phyloP scores from a whole-genome alignment of 2,888 invertebrate species.

The Agriopis leucophaearia region DNA sequence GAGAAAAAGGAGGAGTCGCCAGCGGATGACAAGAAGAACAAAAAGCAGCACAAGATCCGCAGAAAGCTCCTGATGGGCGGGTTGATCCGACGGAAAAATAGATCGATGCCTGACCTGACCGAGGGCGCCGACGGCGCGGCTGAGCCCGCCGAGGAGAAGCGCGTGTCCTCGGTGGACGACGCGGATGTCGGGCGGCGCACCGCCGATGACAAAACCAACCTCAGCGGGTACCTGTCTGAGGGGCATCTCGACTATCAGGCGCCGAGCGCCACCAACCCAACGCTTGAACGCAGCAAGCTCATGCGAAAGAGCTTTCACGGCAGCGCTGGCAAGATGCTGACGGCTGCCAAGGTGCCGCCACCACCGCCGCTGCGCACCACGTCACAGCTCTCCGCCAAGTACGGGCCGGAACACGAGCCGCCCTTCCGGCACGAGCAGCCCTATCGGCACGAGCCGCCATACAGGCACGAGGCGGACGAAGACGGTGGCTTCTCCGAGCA shows the following conservation, averaged over 20 bases:
- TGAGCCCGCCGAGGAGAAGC: slow-evolving; percentile 75
- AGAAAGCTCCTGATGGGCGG: slow-evolving; percentile 96
- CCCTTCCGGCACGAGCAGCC: too few relatives aligned
- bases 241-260: slow-evolving; percentile 93
- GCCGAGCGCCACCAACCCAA: slow-evolving; percentile 90
- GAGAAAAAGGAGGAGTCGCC: slow-evolving; percentile 88
- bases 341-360: slow-evolving; percentile 94
- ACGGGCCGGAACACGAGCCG: slow-evolving; percentile 68
- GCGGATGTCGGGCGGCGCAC: slow-evolving; percentile 90
- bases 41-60: slow-evolving; percentile 96
- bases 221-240: slow-evolving; percentile 94
- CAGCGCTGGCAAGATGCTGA: slow-evolving; percentile 92
- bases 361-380: slow-evolving; percentile 95
- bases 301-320: slow-evolving; percentile 96
- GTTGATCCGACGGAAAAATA: slow-evolving; percentile 94
- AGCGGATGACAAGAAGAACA: slow-evolving; percentile 90
- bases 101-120: slow-evolving; percentile 96
- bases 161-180: slow-evolving; percentile 89
- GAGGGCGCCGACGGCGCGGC: slow-evolving; percentile 89
- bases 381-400: slow-evolving; percentile 92
- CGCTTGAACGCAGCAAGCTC: slow-evolving; percentile 93
- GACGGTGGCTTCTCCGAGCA: slow-evolving; percentile 84
- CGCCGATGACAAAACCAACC: slow-evolving; percentile 85
- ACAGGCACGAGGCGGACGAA: slow-evolving; percentile 78
- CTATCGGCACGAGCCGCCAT: slow-evolving; percentile 61